Evolutionary conservation across 2,113 vertebrate genomes (phyloP).

Genomic region (Emydocephalus ijimae): DNA sequence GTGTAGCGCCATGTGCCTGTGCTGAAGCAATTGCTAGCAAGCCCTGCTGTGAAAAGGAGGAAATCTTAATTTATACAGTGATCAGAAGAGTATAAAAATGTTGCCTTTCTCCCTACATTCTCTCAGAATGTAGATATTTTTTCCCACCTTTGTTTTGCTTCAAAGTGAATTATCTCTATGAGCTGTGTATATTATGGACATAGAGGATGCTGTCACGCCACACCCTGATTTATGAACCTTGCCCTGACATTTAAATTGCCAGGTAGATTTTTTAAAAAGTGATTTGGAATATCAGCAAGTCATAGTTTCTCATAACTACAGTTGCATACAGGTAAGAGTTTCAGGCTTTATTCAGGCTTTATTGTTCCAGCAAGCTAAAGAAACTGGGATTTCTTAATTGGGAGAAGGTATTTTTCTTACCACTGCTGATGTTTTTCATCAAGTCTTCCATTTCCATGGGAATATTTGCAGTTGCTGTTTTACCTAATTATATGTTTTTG

Average conservation of each 20-base stretch:
- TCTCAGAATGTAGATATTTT: not conserved
- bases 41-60: conserved; percentile 9
- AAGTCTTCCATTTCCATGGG: not conserved
- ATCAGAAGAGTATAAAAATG: conserved; percentile 18
- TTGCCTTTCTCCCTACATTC: not conserved
- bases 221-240: not conserved
- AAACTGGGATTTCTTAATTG: not conserved
- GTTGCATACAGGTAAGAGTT: not conserved
- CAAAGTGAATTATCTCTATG: conserved; percentile 5
- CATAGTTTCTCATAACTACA: not conserved
- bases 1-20: accelerated
- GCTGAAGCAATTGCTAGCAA: not conserved
- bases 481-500: not conserved
- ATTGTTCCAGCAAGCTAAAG: not conserved
- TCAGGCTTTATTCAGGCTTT: not conserved
- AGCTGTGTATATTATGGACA: accelerated
- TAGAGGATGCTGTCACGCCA: not conserved
- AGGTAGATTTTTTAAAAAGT: not conserved
- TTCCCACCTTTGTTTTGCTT: conserved; percentile 30
- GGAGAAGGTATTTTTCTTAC: not conserved
- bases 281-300: not conserved
- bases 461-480: not conserved
- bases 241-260: not conserved
- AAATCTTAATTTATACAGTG: conserved; percentile 29
- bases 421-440: not conserved